Conservation (phyloP, 1,140 invertebrate species). For the Cherax destructor region DNA sequence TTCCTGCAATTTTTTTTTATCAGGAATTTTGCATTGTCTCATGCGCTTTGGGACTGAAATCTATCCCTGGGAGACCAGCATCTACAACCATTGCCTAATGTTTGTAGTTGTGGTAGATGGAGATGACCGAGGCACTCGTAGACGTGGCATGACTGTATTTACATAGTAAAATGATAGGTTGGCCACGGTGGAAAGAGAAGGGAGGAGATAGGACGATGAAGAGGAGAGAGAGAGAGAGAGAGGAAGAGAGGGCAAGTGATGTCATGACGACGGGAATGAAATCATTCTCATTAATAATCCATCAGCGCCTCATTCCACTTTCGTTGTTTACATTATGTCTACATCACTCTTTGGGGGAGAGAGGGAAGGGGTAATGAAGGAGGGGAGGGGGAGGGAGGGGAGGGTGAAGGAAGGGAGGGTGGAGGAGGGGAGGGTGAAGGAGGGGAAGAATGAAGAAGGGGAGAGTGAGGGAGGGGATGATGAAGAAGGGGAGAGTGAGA, state of each 20-base stretch:
- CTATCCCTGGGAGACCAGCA: not conserved
- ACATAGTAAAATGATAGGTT: too few relatives aligned
- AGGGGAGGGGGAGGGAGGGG: not conserved
- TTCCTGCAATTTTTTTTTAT: not conserved
- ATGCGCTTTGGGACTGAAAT: too few relatives aligned
- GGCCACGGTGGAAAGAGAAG: not conserved
- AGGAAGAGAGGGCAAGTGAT: not conserved
- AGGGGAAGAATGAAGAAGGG: conserved; percentile 21
- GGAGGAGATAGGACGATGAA: not conserved
- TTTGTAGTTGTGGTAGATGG: not conserved
- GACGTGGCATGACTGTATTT: too few relatives aligned
- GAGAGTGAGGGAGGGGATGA: not conserved
- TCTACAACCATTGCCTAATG: not conserved
- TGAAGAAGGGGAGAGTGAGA: not conserved
- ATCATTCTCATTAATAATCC: conserved; percentile 61
- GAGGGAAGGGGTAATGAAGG: not conserved
- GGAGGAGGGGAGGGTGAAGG: not conserved
- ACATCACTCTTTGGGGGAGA: not conserved
- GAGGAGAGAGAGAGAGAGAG: not conserved
- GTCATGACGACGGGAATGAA: conserved; percentile 18
- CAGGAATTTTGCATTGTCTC: not conserved
- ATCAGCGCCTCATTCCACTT: conserved; percentile 42
- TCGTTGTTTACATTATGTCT: conserved; percentile 51
- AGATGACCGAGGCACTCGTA: not conserved
- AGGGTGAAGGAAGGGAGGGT: not conserved